Evolutionary conservation across 2,113 vertebrate genomes (phyloP), one percentile per base, ranked within the genome.

Genomic region (Puntigrus tetrazona): DNA sequence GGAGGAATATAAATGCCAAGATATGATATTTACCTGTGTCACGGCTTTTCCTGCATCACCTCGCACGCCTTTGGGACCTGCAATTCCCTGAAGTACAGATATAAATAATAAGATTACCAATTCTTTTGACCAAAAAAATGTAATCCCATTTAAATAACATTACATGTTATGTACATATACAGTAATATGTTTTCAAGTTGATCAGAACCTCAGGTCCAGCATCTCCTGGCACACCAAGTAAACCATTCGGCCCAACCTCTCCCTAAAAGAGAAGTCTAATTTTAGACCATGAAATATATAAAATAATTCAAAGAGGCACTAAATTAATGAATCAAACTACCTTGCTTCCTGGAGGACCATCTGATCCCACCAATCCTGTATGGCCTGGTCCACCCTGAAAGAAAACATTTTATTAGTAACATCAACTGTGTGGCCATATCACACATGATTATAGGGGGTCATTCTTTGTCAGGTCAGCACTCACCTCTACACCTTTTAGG

Each of bases 271-370:
- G 7, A 67, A 31, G 43, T 9, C n/a, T 13, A 20, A 29, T 34
- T 45, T 67, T 29, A 47, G 38, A 80, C 18, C 27, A 29, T 75
- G 27, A 27, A 78, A 10, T 1, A 67, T 34, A 34, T 29, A 13
- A 13, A 63, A 29, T 11, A 13, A 65, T 65, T 13, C 13, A 50
- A 50, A 43, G 10, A 47, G 9, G 43, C 9, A 16, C 36, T 75
- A 65, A 65, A 1, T 18, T 6, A 38, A 55, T 1, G n/a, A 55
- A 69, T 74, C 43, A 52, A 83, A 67, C 76, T 90, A 97, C 96
- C 96, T 97, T 97, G 14, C 31, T 63, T 89, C 96, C 96, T 82
- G 92, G 85, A 0, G 89, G 86, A 74, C 96, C 96, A 0, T 94
- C 89, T 0, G 57, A 81, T 18, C 95, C 96, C 27, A 86, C 84